Base-by-base conservation (phyloP, 1,140 invertebrate genomes). In the Danaus plexippus region DNA sequence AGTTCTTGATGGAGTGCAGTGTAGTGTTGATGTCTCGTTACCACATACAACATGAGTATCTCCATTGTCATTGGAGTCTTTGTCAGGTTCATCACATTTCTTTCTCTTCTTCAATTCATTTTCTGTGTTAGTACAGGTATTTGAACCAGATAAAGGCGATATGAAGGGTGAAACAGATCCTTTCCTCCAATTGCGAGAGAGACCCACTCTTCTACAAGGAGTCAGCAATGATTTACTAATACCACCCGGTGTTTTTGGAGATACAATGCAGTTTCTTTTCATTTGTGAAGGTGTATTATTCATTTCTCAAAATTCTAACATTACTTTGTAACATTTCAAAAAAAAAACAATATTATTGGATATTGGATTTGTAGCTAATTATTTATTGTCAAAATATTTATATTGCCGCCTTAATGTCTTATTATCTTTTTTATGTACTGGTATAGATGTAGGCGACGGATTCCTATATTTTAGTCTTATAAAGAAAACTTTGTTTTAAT, bases 221-320 rank as follows among this genome's bases (percentile, higher is more conserved):
- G 83, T 86, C 42, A 86, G 57, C 32, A 79, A 68, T 4, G 78
- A 76, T 54, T 82, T 86, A 57, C 80, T 84, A 6, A 86, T 86
- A 11, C 83, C 83, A 47, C 80, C 83, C 7, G 80, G 78, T 10
- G 83, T 86, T 66, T 85, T 84, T 9, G 83, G 80, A 6, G 83
- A 80, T 42, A 77, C 67, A 13, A 40, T 60, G 53, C 69, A 67
- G 42, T 52, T 68, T 9, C 50, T 62, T 64, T 70, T 70, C 44
- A 71, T 50, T 1, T 45, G 18, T 11, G 49, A 55, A n/a, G 41
- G 52, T 49, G 44, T 50, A 54, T 56, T 59, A 52, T 54, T 64
- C 50, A 66, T 59, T 15, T 11, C 46, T 32, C 10, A 42, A 41
- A 5, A 10, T 40, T n/a, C 8, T 49, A n/a, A 49, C 8, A 11